Percentiles rank a stretch among this genome's conserved stretches.
Conservation (phyloP, 2,113 vertebrate genomes). For the Heterochromis multidens region DNA sequence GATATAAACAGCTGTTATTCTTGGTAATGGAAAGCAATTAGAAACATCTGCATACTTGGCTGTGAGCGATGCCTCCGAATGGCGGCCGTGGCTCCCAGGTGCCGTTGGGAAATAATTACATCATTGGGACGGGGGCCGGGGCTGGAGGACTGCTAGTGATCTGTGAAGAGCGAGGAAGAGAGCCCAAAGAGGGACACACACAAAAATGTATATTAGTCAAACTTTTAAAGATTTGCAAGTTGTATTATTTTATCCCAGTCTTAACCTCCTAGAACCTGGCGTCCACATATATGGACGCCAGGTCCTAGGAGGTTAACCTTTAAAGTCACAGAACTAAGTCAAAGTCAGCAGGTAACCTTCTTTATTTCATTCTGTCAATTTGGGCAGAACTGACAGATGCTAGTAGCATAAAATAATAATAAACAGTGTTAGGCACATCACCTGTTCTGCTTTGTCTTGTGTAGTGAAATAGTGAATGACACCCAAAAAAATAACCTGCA, state of each 20-base stretch:
- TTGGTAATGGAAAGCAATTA: conserved; percentile 99
- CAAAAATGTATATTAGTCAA: neutral
- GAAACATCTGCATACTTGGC: conserved; percentile 99
- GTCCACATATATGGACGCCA: no score
- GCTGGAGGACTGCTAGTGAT: conserved; percentile 83
- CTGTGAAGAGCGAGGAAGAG: conserved; percentile 88
- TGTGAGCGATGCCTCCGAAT: conserved; percentile 88
- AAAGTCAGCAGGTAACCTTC: neutral
- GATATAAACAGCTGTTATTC: conserved; percentile 99
- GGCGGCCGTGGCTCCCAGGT: conserved; percentile 83
- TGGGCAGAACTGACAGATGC: neutral
- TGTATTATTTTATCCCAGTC: neutral
- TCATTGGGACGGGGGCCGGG: conserved; percentile 81
- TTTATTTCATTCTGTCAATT: neutral
- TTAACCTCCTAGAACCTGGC: no score
- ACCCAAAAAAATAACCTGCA: neutral
- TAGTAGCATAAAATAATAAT: neutral
- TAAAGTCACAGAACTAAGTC: neutral
- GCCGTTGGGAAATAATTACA: conserved; percentile 98
- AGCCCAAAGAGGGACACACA: neutral
- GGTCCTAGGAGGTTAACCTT: no score
- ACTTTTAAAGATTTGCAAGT: neutral
- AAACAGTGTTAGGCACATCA: neutral
- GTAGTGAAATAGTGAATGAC: neutral
- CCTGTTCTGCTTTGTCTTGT: neutral